phyloP scores from a whole-genome alignment of 2,797 vertebrate genomes.

The Acrossocheilus wenchowensis region DNA sequence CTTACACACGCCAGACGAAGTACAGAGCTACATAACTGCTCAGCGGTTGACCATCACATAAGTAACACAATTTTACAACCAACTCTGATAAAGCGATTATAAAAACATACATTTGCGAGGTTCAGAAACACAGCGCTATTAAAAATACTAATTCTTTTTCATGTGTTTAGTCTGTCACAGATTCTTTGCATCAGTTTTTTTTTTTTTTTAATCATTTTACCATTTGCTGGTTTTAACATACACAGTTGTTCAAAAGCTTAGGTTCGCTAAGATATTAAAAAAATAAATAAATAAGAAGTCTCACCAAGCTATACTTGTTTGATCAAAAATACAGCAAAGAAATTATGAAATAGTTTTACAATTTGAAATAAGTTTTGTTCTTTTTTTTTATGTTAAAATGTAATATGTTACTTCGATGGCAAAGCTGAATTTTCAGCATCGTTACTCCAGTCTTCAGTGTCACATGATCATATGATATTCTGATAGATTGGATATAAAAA shows the following conservation, averaged over 20 bases:
- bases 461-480: neutral
- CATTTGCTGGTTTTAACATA: constrained; percentile 37
- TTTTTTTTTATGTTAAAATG: neutral
- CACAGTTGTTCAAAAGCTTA: too few species aligned
- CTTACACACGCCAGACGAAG: constrained; percentile 7
- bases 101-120: neutral
- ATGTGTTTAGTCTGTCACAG: neutral
- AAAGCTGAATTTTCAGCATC: neutral
- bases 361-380: neutral
- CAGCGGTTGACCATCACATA: constrained; percentile 2
- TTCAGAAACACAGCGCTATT: neutral
- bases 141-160: neutral
- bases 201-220: constrained; percentile 18
- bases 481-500: neutral
- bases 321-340: neutral
- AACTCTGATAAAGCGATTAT: neutral
- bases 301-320: neutral
- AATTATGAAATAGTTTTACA: neutral
- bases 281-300: neutral
- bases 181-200: neutral
- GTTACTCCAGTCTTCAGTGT: neutral
- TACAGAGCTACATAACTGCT: constrained; percentile 35
- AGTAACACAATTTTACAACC: neutral
- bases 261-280: too few species aligned
- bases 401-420: too few species aligned